Conservation (phyloP, 2,797 vertebrate species). For the Xenentodon cancila region DNA sequence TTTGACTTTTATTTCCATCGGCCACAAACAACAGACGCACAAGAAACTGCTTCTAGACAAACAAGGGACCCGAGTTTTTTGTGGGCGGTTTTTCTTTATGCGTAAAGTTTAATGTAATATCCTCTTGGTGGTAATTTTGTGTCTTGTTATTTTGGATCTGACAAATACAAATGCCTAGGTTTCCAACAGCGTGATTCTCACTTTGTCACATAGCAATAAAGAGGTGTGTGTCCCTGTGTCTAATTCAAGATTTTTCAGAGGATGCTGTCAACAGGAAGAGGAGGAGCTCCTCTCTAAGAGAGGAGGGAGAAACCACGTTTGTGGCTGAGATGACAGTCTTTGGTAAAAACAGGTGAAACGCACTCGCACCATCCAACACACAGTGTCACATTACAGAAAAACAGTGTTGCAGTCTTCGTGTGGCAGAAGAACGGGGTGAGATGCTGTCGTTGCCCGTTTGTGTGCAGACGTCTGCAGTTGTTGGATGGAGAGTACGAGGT, state of each 20-base stretch:
- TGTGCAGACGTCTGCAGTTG: conserved; percentile 90
- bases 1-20: too few species aligned
- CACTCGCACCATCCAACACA: background rate
- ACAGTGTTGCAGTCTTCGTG: background rate
- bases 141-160: too few species aligned
- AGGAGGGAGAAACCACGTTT: conserved; percentile 91
- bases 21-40: too few species aligned
- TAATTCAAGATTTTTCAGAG: conserved; percentile 88
- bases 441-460: background rate
- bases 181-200: too few species aligned
- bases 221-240: conserved; percentile 10
- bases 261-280: conserved; percentile 85
- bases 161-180: too few species aligned
- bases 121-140: too few species aligned
- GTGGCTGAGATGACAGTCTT: conserved; percentile 98
- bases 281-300: conserved; percentile 87
- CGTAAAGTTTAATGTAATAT: too few species aligned
- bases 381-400: background rate
- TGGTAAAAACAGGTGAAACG: conserved; percentile 93
- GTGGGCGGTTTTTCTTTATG: too few species aligned
- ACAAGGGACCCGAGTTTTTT: too few species aligned
- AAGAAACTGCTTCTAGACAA: too few species aligned
- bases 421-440: background rate
- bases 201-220: background rate
- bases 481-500: conserved; percentile 98